These are phyloP conservation scores for Drosophila malerkotliana DNA, from an alignment of 1,140 invertebrate species.

Conservation along the genomic window DNA sequence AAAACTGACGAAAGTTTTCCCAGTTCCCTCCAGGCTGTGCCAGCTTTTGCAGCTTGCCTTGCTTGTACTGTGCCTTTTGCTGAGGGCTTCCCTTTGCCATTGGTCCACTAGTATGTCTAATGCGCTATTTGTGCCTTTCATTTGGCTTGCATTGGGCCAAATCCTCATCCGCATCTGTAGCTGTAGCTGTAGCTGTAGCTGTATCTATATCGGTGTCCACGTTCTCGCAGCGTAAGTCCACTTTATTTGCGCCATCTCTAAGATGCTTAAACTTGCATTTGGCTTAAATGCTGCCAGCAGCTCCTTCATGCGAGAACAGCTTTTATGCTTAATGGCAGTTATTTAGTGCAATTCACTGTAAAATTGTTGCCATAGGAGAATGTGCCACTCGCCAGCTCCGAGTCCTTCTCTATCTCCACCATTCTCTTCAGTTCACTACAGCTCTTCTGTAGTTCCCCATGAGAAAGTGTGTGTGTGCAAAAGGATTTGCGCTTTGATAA, in stretches of 20 bases:
- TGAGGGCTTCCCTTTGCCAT: conserved; percentile 10
- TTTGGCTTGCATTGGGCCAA: conserved; percentile 36
- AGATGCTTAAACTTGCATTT: conserved; percentile 80
- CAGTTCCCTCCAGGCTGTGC: conserved; percentile 39
- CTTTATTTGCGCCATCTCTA: conserved; percentile 71
- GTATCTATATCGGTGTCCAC: conserved; percentile 23
- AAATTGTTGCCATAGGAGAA: conserved; percentile 76
- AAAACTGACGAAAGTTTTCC: conserved; percentile 60
- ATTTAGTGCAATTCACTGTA: conserved; percentile 82
- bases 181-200: conserved; percentile 13
- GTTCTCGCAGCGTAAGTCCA: conserved; percentile 65
- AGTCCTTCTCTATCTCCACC: conserved; percentile 9
- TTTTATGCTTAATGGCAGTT: conserved; percentile 83
- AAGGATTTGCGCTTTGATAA: conserved; percentile 77
- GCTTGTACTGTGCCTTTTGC: conserved; percentile 5
- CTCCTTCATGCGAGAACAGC: conserved; percentile 80
- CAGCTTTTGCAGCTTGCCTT: conserved; percentile 29
- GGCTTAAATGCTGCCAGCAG: conserved; percentile 74
- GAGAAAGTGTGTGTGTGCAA: conserved; percentile 35
- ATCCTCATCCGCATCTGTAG: conserved; percentile 19
- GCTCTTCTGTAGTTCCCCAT: neutral
- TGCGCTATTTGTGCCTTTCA: conserved; percentile 60
- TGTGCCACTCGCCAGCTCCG: conserved; percentile 47
- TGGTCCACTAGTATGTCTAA: conserved; percentile 11
- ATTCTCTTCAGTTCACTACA: neutral